phyloP scores from a whole-genome alignment of 2,888 invertebrate genomes.

The Lasioglossum malachurum region DNA sequence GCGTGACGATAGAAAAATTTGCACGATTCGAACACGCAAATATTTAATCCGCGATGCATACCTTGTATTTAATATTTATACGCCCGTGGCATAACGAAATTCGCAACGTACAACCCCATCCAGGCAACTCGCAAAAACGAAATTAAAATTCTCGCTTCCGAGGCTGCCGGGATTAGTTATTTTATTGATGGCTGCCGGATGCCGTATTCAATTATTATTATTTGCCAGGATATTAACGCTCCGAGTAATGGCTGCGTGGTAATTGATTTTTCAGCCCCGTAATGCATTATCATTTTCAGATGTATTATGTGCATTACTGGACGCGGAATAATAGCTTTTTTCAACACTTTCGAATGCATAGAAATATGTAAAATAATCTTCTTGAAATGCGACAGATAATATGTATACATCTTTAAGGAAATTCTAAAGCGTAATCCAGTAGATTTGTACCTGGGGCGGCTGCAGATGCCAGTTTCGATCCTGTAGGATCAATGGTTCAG shows the following conservation, averaged over 20 bases:
- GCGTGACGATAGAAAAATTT: not conserved
- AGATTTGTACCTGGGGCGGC: too few relatives aligned
- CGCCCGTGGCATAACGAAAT: not conserved
- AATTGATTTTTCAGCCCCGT: not conserved
- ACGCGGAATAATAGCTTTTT: too few relatives aligned
- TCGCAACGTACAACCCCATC: not conserved
- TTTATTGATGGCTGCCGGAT: not conserved
- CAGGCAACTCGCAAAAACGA: not conserved
- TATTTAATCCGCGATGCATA: not conserved
- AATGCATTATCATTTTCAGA: not conserved
- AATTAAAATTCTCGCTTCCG: not conserved
- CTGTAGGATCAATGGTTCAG: too few relatives aligned
- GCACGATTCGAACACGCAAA: not conserved
- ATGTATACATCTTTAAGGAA: too few relatives aligned
- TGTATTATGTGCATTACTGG: too few relatives aligned
- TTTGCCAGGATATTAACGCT: not conserved
- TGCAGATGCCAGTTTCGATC: too few relatives aligned
- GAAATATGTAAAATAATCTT: too few relatives aligned
- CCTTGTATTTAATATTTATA: not conserved
- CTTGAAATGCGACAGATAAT: too few relatives aligned
- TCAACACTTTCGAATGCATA: too few relatives aligned
- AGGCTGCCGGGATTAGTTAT: not conserved
- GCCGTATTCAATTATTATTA: not conserved
- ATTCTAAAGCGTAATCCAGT: too few relatives aligned
- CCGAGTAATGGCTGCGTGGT: not conserved